Conservation (phyloP, 2,888 invertebrate species). For the Catocala fraxini region DNA sequence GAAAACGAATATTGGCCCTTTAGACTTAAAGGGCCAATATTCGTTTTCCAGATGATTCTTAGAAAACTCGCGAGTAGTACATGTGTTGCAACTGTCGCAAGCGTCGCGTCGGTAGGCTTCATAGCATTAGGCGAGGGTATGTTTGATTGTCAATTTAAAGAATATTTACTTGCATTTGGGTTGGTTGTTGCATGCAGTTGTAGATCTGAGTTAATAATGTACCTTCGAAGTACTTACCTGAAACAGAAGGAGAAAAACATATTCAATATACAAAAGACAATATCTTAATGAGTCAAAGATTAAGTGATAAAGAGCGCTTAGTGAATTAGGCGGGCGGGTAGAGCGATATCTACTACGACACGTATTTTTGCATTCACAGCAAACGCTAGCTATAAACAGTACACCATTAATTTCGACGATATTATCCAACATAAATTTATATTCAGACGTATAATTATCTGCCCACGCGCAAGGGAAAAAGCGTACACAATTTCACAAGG, state of each 20-base stretch:
- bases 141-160: background rate
- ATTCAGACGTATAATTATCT: conserved; percentile 77
- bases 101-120: no score
- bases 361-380: conserved; percentile 52
- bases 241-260: conserved; percentile 31
- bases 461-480: conserved; percentile 78
- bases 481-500: conserved; percentile 79
- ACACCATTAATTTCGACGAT: conserved; percentile 61
- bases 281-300: conserved; percentile 21
- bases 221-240: conserved; percentile 64
- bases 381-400: conserved; percentile 55
- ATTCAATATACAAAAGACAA: conserved; percentile 27
- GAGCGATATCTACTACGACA: conserved; percentile 1
- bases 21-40: no score
- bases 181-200: background rate
- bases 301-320: background rate
- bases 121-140: no score
- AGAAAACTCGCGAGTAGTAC: no score
- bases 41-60: no score
- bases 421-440: conserved; percentile 76
- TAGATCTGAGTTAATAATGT: background rate
- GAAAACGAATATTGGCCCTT: no score
- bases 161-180: background rate
- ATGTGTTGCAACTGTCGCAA: no score
- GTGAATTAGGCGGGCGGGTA: background rate